Percentiles rank a stretch among this genome's conserved stretches.
phyloP scores from a whole-genome alignment of 2,888 invertebrate species.

The Xestia xanthographa region DNA sequence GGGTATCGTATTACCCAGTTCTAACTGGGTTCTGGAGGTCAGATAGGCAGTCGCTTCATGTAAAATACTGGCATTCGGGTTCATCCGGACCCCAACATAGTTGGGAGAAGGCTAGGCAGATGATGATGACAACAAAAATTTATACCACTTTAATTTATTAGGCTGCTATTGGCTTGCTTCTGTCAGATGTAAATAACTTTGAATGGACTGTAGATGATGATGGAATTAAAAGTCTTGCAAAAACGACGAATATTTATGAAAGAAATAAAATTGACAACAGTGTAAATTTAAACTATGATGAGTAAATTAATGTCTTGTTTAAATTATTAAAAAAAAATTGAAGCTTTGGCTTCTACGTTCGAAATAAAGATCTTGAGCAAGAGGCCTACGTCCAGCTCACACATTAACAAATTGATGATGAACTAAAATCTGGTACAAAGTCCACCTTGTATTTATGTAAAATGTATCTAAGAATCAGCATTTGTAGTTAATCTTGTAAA shows the following conservation, averaged over 20 bases:
- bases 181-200: background rate
- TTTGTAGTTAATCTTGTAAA: conserved; percentile 53
- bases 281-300: background rate
- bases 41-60: no score
- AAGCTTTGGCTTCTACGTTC: background rate
- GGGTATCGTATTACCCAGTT: no score
- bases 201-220: background rate
- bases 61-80: no score
- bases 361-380: background rate
- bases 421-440: background rate
- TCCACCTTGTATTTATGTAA: conserved; percentile 6
- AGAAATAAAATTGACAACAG: conserved; percentile 10
- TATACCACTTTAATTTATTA: no score
- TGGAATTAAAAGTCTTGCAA: background rate
- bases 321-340: background rate
- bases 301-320: background rate
- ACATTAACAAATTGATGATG: background rate
- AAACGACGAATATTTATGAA: background rate
- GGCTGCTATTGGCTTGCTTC: background rate
- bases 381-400: conserved; percentile 7
- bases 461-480: conserved; percentile 5
- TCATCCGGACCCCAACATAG: no score
- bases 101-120: no score
- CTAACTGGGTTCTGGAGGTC: no score
- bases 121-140: no score